Evolutionary conservation across 1,140 invertebrate genomes (phyloP).

Genomic region (Panagrolaimus sp.): DNA sequence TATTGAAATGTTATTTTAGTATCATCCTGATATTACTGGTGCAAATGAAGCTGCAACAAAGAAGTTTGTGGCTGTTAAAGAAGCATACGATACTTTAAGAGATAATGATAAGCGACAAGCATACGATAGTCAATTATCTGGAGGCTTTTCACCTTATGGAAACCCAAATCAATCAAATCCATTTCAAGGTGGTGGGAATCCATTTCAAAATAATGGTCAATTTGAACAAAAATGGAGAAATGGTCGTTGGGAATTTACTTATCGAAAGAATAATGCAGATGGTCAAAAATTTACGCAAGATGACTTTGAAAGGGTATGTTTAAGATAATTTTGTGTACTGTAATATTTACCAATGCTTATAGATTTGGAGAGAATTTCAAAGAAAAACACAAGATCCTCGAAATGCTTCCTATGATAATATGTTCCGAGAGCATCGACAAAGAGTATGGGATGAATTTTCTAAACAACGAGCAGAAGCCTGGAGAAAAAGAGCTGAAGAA

Average conservation of each 20-base stretch:
- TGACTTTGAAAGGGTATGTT: too few relatives aligned
- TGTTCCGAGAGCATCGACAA: slow-evolving; percentile 9
- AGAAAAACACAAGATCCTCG: slow-evolving; percentile 6
- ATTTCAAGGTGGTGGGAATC: too few relatives aligned
- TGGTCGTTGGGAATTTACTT: too few relatives aligned
- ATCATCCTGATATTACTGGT: slow-evolving; percentile 3
- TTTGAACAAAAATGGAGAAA: too few relatives aligned
- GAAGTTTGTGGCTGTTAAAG: slow-evolving; percentile 10
- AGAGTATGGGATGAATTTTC: slow-evolving; percentile 1
- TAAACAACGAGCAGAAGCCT: neutral
- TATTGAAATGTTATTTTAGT: neutral
- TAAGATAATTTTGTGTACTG: too few relatives aligned
- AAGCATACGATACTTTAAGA: slow-evolving; percentile 8
- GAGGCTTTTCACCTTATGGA: neutral
- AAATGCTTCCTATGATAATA: neutral
- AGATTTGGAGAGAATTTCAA: slow-evolving; percentile 15
- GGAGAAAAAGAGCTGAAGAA: neutral
- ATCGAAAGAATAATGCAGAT: too few relatives aligned
- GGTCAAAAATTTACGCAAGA: too few relatives aligned
- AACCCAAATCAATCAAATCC: neutral
- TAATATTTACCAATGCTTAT: too few relatives aligned
- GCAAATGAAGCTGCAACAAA: slow-evolving; percentile 8
- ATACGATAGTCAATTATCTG: neutral
- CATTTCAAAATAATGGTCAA: too few relatives aligned
- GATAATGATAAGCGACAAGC: neutral